Evolutionary conservation across 2,113 vertebrate species (phyloP).

Genomic region (Ardeotis arabs): DNA sequence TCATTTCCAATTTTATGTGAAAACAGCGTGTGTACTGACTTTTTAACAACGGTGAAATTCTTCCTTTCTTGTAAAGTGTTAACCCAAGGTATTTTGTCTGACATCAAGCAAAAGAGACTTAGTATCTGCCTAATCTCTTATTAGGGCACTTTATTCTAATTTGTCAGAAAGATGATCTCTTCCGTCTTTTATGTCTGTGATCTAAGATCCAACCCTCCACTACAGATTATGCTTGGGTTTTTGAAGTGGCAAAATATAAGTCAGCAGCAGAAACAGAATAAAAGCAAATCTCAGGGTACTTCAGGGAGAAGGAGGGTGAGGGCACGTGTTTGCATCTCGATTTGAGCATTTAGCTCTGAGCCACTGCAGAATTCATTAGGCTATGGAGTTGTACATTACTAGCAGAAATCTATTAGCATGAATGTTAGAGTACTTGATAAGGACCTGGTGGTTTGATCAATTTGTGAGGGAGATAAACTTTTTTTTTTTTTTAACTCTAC

Average conservation of each 20-base stretch:
- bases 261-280: neutral
- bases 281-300: neutral
- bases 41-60: neutral
- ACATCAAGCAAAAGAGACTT: neutral
- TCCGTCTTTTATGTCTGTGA: neutral
- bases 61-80: neutral
- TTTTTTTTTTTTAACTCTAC: neutral
- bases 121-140: neutral
- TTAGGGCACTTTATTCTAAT: neutral
- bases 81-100: neutral
- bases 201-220: neutral
- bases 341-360: neutral
- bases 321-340: neutral
- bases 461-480: neutral
- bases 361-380: neutral
- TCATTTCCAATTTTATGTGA: neutral
- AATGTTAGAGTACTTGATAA: neutral
- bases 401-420: neutral
- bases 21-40: neutral
- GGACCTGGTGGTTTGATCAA: neutral
- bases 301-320: neutral
- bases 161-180: neutral
- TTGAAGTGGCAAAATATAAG: neutral
- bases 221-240: neutral
- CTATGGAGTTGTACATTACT: neutral